Evolutionary conservation across 2,797 vertebrate genomes (phyloP).

Genomic region (Telmatherina bonti): DNA sequence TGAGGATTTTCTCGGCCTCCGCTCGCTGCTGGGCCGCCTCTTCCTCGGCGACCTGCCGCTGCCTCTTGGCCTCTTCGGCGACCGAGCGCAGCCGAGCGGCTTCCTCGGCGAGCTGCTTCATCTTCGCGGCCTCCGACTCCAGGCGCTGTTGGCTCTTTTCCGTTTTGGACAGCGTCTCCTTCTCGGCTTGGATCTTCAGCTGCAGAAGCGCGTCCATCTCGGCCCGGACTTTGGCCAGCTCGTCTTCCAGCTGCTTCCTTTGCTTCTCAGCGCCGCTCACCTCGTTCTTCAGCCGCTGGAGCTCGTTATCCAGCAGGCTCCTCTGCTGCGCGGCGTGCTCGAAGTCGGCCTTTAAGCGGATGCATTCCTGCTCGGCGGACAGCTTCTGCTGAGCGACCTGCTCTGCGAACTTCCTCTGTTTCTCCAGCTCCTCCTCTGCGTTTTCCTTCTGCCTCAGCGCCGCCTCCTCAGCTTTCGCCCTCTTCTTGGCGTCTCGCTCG

Average conservation of each 20-base stretch:
- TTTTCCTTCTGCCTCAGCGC: constrained; percentile 92
- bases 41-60: constrained; percentile 92
- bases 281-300: constrained; percentile 90
- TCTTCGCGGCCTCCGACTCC: constrained; percentile 89
- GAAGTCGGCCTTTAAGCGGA: constrained; percentile 90
- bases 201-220: constrained; percentile 93
- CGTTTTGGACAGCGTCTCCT: constrained; percentile 87
- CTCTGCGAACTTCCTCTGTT: constrained; percentile 90
- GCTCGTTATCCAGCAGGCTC: constrained; percentile 90
- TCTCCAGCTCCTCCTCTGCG: constrained; percentile 93
- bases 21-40: constrained; percentile 89
- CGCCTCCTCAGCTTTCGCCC: constrained; percentile 90
- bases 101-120: constrained; percentile 94
- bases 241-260: constrained; percentile 90
- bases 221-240: constrained; percentile 89
- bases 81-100: constrained; percentile 88
- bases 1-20: constrained; percentile 92
- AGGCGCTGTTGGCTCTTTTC: constrained; percentile 96
- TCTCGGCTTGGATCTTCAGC: constrained; percentile 88
- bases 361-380: constrained; percentile 92
- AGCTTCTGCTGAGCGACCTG: constrained; percentile 92
- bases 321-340: constrained; percentile 93
- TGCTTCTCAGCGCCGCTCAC: constrained; percentile 86
- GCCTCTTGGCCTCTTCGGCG: constrained; percentile 92
- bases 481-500: constrained; percentile 90